Conservation (phyloP, 2,113 vertebrate species). For the Gopherus flavomarginatus region DNA sequence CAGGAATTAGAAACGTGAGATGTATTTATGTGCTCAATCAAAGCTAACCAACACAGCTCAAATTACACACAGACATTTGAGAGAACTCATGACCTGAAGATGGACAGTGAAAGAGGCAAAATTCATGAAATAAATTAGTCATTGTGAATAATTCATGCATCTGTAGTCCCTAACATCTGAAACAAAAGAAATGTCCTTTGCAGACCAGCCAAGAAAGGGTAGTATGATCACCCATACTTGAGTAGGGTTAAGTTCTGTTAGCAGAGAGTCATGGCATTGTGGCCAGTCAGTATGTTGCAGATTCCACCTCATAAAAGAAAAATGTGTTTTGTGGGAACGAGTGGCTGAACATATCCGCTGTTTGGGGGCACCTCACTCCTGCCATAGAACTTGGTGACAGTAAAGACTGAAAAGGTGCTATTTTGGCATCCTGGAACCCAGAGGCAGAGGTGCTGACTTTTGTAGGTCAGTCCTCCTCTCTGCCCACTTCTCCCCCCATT, state of each 20-base stretch:
- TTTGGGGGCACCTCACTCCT: neutral
- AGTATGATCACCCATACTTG: neutral
- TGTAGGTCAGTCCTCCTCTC: too few relatives aligned
- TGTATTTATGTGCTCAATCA: neutral
- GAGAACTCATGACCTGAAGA: neutral
- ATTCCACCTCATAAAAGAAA: neutral
- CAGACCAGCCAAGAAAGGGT: neutral
- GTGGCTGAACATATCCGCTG: neutral
- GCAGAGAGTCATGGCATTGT: neutral
- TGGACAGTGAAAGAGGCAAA: neutral
- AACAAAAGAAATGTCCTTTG: neutral
- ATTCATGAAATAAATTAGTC: neutral
- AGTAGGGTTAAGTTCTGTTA: neutral
- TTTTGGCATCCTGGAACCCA: too few relatives aligned
- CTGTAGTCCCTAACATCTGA: neutral
- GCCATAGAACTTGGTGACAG: neutral
- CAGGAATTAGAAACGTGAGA: neutral
- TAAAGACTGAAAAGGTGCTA: neutral
- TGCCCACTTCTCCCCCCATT: too few relatives aligned
- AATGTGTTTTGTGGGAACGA: neutral
- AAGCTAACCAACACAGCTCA: neutral
- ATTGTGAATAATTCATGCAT: neutral
- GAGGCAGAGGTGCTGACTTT: too few relatives aligned
- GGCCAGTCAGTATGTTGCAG: neutral
- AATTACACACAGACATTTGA: too few relatives aligned